These are phyloP conservation scores for Amblyopsis hoosieri DNA, from an alignment of 2,797 vertebrate species.

Conservation along the genomic window DNA sequence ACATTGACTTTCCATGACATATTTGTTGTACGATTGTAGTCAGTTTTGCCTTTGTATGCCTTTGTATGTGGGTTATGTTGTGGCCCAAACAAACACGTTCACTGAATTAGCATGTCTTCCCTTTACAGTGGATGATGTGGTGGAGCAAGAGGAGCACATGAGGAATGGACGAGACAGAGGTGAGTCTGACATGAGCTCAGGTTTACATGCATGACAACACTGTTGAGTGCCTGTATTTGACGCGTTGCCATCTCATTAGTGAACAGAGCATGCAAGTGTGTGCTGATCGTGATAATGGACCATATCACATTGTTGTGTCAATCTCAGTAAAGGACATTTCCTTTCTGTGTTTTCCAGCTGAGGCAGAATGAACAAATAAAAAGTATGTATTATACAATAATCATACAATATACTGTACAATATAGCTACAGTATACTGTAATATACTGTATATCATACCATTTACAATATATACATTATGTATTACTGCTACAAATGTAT, in stretches of 20 bases:
- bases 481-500: not conserved
- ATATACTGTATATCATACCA: not conserved
- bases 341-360: conserved; percentile 50
- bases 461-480: too few relatives aligned
- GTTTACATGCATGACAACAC: not conserved
- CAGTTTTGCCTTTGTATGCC: not conserved
- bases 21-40: not conserved
- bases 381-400: conserved; percentile 50
- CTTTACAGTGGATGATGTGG: conserved; percentile 84
- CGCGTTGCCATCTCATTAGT: not conserved
- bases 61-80: not conserved
- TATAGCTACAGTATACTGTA: not conserved
- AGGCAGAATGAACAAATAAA: conserved; percentile 58
- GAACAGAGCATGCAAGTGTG: not conserved
- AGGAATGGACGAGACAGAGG: conserved; percentile 91
- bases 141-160: conserved; percentile 86
- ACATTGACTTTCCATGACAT: not conserved
- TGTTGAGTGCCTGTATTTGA: not conserved
- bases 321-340: conserved; percentile 15
- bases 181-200: conserved; percentile 48
- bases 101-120: conserved; percentile 11
- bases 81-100: not conserved
- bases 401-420: conserved; percentile 18
- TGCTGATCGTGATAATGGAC: not conserved
- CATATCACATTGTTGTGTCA: not conserved